phyloP scores from a whole-genome alignment of 1,140 invertebrate species.

The Brachystomella parvula region DNA sequence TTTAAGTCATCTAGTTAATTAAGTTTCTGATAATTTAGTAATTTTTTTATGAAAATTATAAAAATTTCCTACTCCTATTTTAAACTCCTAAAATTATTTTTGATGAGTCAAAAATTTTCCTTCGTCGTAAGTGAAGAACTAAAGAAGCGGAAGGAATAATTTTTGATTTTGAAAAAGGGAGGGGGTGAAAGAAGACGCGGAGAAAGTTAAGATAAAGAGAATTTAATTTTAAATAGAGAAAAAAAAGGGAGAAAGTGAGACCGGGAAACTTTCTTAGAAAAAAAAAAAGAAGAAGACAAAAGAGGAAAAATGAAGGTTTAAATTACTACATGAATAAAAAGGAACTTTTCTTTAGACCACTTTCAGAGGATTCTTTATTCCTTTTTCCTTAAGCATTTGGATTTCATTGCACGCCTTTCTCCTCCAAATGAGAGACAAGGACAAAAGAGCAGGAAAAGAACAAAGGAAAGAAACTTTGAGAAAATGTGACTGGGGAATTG shows the following conservation, averaged over 20 bases:
- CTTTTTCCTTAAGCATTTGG: constrained; percentile 7
- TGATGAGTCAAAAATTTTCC: too few species aligned
- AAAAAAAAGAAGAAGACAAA: background rate
- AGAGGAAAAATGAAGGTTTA: constrained; percentile 8
- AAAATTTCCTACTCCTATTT: too few species aligned
- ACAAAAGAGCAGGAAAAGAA: constrained; percentile 4
- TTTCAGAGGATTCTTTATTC: background rate
- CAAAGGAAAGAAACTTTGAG: constrained; percentile 9
- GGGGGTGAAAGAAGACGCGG: too few species aligned
- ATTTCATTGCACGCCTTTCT: constrained; percentile 8
- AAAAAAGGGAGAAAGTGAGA: background rate
- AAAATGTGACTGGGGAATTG: constrained; percentile 11
- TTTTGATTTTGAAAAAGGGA: too few species aligned
- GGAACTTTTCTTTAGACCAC: background rate
- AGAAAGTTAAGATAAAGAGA: too few species aligned
- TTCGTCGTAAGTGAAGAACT: too few species aligned
- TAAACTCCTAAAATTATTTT: too few species aligned
- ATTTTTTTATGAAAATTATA: too few species aligned
- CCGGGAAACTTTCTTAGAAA: background rate
- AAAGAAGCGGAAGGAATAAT: too few species aligned
- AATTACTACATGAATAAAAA: constrained; percentile 10
- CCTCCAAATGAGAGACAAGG: constrained; percentile 9
- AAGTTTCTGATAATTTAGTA: too few species aligned
- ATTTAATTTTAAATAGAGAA: too few species aligned
- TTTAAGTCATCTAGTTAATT: too few species aligned